phyloP scores from a whole-genome alignment of 2,797 vertebrate genomes.

The Hemitrygon akajei region DNA sequence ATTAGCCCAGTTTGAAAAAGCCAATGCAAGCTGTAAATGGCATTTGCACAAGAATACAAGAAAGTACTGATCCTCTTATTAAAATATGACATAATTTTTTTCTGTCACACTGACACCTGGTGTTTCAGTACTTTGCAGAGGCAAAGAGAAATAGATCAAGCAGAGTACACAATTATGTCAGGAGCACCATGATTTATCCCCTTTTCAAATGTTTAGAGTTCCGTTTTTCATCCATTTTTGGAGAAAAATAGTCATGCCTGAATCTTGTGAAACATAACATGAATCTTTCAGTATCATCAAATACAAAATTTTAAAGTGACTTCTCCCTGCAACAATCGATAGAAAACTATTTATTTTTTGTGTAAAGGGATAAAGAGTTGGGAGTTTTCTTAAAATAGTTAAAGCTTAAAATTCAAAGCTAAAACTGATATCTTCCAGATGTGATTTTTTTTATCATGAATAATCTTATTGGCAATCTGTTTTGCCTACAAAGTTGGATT shows the following conservation, averaged over 20 bases:
- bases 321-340: background rate
- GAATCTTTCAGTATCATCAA: background rate
- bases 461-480: constrained; percentile 4
- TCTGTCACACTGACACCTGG: background rate
- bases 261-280: background rate
- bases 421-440: background rate
- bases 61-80: background rate
- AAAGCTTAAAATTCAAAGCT: background rate
- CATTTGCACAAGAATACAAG: background rate
- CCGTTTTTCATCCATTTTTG: background rate
- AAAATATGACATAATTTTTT: background rate
- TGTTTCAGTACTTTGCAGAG: background rate
- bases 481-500: background rate
- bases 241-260: background rate
- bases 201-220: background rate
- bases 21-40: background rate
- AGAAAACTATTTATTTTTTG: background rate
- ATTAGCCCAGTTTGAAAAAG: background rate
- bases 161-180: background rate
- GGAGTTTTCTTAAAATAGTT: background rate
- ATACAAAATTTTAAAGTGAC: background rate
- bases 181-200: background rate
- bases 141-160: background rate
- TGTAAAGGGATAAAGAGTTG: too few relatives aligned
- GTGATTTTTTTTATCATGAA: background rate